Percentiles rank a stretch among this genome's conserved stretches.
Evolutionary conservation across 92 coral and sea anemone species (phyloP).

Genomic region (Parazoanthus swiftii): DNA sequence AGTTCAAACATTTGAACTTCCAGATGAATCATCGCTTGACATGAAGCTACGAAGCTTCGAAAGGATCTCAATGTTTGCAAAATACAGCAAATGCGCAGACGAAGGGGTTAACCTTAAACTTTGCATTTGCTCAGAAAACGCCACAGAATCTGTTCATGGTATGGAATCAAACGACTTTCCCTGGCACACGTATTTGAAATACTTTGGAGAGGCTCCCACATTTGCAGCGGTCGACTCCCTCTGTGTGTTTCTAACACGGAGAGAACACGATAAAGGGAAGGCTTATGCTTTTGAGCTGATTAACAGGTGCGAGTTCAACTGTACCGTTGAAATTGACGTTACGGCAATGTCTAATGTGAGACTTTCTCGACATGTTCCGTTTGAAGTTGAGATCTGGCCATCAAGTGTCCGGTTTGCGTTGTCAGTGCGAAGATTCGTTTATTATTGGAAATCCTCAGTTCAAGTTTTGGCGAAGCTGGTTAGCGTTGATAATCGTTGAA

Average conservation of each 20-base stretch:
- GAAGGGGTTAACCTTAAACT: slow-evolving; percentile 57
- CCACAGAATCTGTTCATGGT: too few relatives aligned
- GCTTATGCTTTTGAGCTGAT: slow-evolving; percentile 61
- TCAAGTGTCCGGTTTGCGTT: slow-evolving; percentile 65
- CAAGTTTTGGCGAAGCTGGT: neutral
- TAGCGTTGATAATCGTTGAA: neutral
- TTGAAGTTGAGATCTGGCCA: slow-evolving; percentile 44
- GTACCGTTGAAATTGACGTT: slow-evolving; percentile 22
- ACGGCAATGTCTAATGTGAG: slow-evolving; percentile 48
- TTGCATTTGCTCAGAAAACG: slow-evolving; percentile 66
- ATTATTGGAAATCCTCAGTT: slow-evolving; percentile 30
- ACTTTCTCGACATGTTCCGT: slow-evolving; percentile 59
- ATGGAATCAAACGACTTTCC: too few relatives aligned
- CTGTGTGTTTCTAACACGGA: slow-evolving; percentile 49
- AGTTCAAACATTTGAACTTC: slow-evolving; percentile 49
- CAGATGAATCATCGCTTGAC: slow-evolving; percentile 45
- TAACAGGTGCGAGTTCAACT: slow-evolving; percentile 51
- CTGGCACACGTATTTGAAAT: too few relatives aligned
- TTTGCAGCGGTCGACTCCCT: neutral
- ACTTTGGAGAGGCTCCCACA: too few relatives aligned
- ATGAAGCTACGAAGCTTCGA: slow-evolving; percentile 66
- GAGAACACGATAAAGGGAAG: slow-evolving; percentile 50
- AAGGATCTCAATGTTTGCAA: slow-evolving; percentile 62
- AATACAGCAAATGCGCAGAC: slow-evolving; percentile 71
- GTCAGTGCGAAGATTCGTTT: slow-evolving; percentile 45